Base-by-base conservation (phyloP, 2,797 vertebrate species). In the Chloroceryle inda region DNA sequence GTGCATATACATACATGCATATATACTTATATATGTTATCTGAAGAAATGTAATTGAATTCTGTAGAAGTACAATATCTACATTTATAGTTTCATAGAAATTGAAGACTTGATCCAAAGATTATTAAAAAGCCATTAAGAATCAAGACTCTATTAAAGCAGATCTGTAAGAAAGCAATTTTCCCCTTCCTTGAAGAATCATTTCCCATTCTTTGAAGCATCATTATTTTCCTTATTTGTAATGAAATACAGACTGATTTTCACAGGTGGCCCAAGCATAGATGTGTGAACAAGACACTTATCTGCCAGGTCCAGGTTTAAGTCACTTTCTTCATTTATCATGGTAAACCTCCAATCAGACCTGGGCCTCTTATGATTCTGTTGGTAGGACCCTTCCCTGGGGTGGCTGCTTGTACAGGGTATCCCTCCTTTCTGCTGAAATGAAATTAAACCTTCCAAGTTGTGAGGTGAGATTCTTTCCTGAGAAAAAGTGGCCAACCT, bases 201-300 rank as follows among this genome's bases (percentile, higher is more conserved):
- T 47, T 47, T 47, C 45, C 45, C 45, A 47, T 23, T 40, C 23
- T 77, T 75, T 27, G 49, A 72, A 68, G 7, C 6, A 81, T 37
- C 17, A 35, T 21, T 45, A 11, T 47, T 75, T 89, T 72, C 33
- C 21, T 88, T 69, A 21, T 72, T 73, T 82, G 20, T 13, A 73
- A 8, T 45, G 76, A 75, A 85, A 44, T 15, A 0, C 5, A 53
- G 26, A 40, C 4, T 33, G 24, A 6, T 69, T 83, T 76, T 37
- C 12, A 6, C 19, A 18, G 19, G 10, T 66, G 23, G 66, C 6
- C 16, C 52, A 49, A 44, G 40, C 5, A 67, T 38, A 73, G 13
- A 42, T 0, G 0, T 27, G 22, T 58, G 29, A 64, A 27, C 13
- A 29, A 35, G 11, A 66, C n/a, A 55, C 2, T n/a, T 55, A 16